Percentiles rank a stretch among this genome's conserved stretches.
Conservation (phyloP, 2,888 invertebrate genomes). For the Chloroclysta siterata region DNA sequence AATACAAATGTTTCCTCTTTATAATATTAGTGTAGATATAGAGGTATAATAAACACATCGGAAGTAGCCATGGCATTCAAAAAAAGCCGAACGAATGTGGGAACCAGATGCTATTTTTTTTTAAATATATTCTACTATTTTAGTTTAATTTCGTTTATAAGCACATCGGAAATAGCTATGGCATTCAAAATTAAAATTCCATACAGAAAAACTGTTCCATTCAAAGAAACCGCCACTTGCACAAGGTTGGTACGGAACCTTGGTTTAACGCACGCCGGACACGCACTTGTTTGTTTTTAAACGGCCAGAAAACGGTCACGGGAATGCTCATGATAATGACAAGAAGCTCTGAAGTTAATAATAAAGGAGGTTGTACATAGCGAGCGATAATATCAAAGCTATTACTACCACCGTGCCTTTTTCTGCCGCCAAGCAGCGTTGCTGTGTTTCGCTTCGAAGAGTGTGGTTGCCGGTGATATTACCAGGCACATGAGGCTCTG, state of each 20-base stretch:
- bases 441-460: no score
- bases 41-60: no score
- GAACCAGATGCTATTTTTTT: no score
- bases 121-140: no score
- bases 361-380: not conserved
- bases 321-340: constrained; percentile 28
- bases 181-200: not conserved
- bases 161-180: not conserved
- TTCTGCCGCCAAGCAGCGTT: no score
- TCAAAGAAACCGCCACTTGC: not conserved
- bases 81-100: no score
- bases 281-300: constrained; percentile 25
- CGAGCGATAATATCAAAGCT: not conserved
- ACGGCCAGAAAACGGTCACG: constrained; percentile 22
- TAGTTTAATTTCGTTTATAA: not conserved
- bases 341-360: constrained; percentile 3
- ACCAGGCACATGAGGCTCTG: no score
- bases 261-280: constrained; percentile 16
- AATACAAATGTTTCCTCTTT: no score
- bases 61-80: no score
- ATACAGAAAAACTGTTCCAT: not conserved
- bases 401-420: not conserved
- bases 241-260: constrained; percentile 17
- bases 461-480: no score
- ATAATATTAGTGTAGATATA: no score